A percentile compares a stretch with the other conserved stretches of the same genome.
phyloP scores from a whole-genome alignment of 2,113 vertebrate genomes.

The Eublepharis macularius region DNA sequence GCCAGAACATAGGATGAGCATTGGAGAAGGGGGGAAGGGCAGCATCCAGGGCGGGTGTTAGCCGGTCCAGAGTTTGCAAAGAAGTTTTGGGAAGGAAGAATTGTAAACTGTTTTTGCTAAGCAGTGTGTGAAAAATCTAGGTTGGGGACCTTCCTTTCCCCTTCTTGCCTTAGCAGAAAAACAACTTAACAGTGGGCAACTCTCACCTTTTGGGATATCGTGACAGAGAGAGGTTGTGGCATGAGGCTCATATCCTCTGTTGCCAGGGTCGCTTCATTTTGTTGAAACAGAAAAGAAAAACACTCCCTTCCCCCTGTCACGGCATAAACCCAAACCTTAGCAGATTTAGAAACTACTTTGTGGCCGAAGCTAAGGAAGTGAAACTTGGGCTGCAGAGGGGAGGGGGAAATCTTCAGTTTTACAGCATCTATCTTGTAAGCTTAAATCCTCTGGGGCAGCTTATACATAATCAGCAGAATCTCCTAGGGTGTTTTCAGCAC shows the following conservation, averaged over 20 bases:
- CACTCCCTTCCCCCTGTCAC: background rate
- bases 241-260: rapidly evolving
- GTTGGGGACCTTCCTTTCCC: no score
- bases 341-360: no score
- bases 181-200: background rate
- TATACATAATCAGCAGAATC: no score
- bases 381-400: background rate
- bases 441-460: background rate
- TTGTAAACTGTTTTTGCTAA: background rate
- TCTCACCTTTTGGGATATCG: background rate
- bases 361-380: background rate
- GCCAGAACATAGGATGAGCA: background rate
- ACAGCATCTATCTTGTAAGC: background rate
- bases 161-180: background rate
- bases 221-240: background rate
- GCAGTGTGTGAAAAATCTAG: slow-evolving; percentile 54
- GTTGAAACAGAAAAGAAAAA: background rate
- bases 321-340: background rate
- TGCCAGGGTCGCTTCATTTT: background rate
- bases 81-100: background rate
- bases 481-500: background rate
- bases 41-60: background rate
- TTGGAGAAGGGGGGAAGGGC: background rate
- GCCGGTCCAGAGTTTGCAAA: background rate
- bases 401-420: background rate